phyloP scores from a whole-genome alignment of 2,797 vertebrate genomes.

The Sebastes ruberrimus region DNA sequence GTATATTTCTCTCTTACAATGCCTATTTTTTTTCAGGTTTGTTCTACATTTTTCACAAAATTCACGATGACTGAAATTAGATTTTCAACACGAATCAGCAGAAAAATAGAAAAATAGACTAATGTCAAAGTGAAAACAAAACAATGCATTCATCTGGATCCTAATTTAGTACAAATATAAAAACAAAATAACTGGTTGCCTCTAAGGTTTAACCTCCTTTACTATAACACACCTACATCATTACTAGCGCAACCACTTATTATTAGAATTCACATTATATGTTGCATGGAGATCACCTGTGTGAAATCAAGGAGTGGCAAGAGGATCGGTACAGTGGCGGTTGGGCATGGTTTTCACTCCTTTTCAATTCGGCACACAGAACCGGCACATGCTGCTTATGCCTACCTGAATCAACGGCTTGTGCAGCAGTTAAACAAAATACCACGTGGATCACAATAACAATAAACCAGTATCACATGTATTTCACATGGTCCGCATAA shows the following conservation, averaged over 20 bases:
- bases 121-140: slow-evolving; percentile 1
- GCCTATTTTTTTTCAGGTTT: not conserved
- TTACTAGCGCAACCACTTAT: not conserved
- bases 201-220: not conserved
- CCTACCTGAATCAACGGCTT: not conserved
- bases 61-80: not conserved
- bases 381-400: not conserved
- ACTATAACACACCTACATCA: not conserved
- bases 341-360: not conserved
- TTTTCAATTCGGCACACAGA: not conserved
- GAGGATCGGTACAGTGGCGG: not conserved
- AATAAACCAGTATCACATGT: not conserved
- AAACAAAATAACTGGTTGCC: not conserved
- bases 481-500: not conserved
- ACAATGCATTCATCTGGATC: not conserved
- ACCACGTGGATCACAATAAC: no score
- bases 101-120: not conserved
- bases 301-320: not conserved
- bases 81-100: not conserved
- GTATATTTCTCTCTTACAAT: not conserved
- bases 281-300: not conserved
- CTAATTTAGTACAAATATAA: not conserved
- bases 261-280: not conserved
- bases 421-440: not conserved
- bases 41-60: not conserved